Evolutionary conservation across 2,888 invertebrate genomes (phyloP).

Genomic region (Quadroppia sp.): DNA sequence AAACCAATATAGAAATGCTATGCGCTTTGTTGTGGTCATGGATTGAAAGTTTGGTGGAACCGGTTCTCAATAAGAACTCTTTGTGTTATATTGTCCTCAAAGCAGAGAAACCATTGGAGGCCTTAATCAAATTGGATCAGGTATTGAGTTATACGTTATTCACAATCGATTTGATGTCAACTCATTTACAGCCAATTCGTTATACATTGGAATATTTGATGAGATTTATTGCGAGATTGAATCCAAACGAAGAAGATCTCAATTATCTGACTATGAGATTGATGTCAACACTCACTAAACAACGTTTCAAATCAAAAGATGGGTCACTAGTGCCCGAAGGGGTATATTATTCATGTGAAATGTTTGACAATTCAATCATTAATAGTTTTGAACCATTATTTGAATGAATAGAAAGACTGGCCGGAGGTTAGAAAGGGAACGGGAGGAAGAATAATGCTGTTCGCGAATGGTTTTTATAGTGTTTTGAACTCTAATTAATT

Average conservation of each 20-base stretch:
- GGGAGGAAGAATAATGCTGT: slow-evolving; percentile 44
- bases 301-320: slow-evolving; percentile 58
- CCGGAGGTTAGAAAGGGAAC: slow-evolving; percentile 48
- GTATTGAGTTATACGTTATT: slow-evolving; percentile 43
- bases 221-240: slow-evolving; percentile 64
- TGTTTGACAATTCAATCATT: not conserved
- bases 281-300: slow-evolving; percentile 65
- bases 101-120: slow-evolving; percentile 59
- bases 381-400: not conserved
- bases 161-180: too few relatives aligned
- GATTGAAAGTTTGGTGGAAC: slow-evolving; percentile 67
- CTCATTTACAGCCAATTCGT: slow-evolving; percentile 61
- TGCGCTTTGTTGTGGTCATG: slow-evolving; percentile 66
- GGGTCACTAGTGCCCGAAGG: slow-evolving; percentile 50
- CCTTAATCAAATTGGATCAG: slow-evolving; percentile 53
- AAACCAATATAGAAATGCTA: slow-evolving; percentile 63
- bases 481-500: slow-evolving; percentile 29
- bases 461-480: slow-evolving; percentile 45
- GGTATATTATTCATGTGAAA: slow-evolving; percentile 18
- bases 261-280: slow-evolving; percentile 62
- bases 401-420: slow-evolving; percentile 42
- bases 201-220: slow-evolving; percentile 69
- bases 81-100: slow-evolving; percentile 63
- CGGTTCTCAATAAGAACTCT: slow-evolving; percentile 64
- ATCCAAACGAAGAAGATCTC: slow-evolving; percentile 62